phyloP scores from a whole-genome alignment of 2,113 vertebrate species.

The Scytalopus superciliaris region DNA sequence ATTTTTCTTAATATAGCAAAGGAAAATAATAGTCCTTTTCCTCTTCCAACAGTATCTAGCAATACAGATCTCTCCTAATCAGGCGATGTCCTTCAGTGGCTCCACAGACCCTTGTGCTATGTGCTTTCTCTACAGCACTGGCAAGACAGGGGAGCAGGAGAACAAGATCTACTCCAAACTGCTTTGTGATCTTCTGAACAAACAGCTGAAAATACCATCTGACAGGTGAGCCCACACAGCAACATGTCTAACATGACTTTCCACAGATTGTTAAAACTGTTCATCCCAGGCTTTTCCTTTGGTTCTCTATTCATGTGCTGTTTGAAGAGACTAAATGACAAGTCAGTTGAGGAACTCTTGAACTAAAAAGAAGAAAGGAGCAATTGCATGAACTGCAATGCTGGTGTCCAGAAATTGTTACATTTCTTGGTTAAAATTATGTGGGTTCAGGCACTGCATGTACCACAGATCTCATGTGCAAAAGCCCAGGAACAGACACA shows the following conservation, averaged over 20 bases:
- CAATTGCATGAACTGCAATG: not conserved
- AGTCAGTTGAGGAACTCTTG: not conserved
- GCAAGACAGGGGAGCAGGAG: conserved; percentile 76
- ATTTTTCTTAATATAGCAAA: not conserved
- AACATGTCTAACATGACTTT: not conserved
- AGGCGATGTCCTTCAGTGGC: conserved; percentile 84
- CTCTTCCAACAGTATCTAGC: conserved; percentile 78
- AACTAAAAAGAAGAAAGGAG: not conserved
- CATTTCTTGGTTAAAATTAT: not conserved
- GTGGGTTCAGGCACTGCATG: not conserved
- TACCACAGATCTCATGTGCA: not conserved
- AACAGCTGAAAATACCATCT: conserved; percentile 78
- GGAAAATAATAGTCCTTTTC: not conserved
- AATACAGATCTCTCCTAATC: conserved; percentile 79
- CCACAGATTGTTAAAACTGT: not conserved
- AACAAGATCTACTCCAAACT: conserved; percentile 84
- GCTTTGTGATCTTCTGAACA: conserved; percentile 81
- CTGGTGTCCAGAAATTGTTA: not conserved
- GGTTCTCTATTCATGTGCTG: not conserved
- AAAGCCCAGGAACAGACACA: not conserved
- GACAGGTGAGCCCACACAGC: conserved; percentile 71
- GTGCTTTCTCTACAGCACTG: conserved; percentile 83
- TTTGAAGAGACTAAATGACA: not conserved
- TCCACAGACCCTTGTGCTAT: conserved; percentile 81
- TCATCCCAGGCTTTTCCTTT: not conserved